Percentiles rank a stretch among this genome's conserved stretches.
These are phyloP conservation scores for Diploptera punctata DNA, from an alignment of 2,888 invertebrate genomes.

Conservation along the genomic window DNA sequence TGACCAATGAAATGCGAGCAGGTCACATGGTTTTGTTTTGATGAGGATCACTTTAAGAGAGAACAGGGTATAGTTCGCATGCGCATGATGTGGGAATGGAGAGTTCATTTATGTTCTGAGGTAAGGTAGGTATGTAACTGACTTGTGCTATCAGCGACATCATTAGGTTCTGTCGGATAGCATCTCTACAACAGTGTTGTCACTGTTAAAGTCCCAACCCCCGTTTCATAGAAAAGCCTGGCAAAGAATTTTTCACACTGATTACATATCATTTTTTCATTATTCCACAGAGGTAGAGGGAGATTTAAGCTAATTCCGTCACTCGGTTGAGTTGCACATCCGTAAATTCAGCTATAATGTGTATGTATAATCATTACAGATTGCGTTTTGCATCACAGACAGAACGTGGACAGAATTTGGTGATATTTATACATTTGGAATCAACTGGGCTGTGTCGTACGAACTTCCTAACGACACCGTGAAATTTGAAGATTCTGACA, in stretches of 20 bases:
- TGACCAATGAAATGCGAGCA: no score
- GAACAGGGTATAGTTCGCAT: no score
- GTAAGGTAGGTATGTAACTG: no score
- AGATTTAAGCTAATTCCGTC: no score
- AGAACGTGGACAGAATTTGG: conserved; percentile 28
- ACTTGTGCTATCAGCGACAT: no score
- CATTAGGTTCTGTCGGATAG: no score
- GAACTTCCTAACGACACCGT: conserved; percentile 55
- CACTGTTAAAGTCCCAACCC: no score
- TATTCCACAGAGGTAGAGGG: neutral
- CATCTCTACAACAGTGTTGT: no score
- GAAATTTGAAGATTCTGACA: neutral
- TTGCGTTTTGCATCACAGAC: conserved; percentile 68
- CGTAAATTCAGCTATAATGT: neutral
- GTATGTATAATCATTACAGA: conserved; percentile 44
- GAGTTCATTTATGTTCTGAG: neutral
- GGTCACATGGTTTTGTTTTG: no score
- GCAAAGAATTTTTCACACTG: neutral
- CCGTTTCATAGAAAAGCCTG: neutral
- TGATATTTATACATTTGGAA: conserved; percentile 65
- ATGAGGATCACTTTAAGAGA: no score
- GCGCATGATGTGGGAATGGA: neutral
- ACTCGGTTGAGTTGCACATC: neutral
- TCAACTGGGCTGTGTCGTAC: conserved; percentile 76
- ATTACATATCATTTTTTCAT: neutral